These are phyloP conservation scores for Enteromius fasciolatus DNA, from an alignment of 2,797 vertebrate genomes.

Conservation along the genomic window DNA sequence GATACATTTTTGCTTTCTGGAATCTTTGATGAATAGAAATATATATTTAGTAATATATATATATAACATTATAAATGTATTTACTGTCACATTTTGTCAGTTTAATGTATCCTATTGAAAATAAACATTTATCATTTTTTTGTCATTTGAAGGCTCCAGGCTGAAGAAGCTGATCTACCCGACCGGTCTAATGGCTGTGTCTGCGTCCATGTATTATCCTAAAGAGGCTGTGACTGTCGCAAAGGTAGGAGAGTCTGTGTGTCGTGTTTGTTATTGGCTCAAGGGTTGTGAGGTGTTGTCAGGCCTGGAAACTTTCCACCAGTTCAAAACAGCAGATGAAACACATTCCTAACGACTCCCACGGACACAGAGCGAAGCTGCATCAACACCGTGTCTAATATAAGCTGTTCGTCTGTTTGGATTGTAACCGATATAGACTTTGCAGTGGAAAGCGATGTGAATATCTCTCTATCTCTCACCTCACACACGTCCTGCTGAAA, in stretches of 20 bases:
- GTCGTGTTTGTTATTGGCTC: not conserved
- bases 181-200: constrained; percentile 79
- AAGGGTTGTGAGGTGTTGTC: not conserved
- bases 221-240: constrained; percentile 77
- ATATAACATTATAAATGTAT: not conserved
- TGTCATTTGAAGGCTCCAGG: constrained; percentile 81
- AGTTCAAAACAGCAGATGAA: constrained; percentile 35
- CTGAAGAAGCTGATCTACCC: constrained; percentile 90
- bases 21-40: not conserved
- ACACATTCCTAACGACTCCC: constrained; percentile 31
- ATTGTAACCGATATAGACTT: not conserved
- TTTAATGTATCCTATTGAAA: not conserved
- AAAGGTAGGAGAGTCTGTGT: constrained; percentile 57
- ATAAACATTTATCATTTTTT: not conserved
- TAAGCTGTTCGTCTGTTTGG: constrained; percentile 2
- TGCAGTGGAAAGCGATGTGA: constrained; percentile 11
- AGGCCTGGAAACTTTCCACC: constrained; percentile 19
- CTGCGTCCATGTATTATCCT: constrained; percentile 90
- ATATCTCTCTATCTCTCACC: constrained; percentile 6
- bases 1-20: not conserved
- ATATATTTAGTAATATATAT: too few species aligned
- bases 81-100: not conserved
- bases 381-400: constrained; percentile 8
- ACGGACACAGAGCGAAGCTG: not conserved
- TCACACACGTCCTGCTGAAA: constrained; percentile 21